A percentile compares a stretch with the other conserved stretches of the same genome.
These are phyloP conservation scores for Syrrhaptes paradoxus DNA, from an alignment of 2,113 vertebrate genomes.

Conservation along the genomic window DNA sequence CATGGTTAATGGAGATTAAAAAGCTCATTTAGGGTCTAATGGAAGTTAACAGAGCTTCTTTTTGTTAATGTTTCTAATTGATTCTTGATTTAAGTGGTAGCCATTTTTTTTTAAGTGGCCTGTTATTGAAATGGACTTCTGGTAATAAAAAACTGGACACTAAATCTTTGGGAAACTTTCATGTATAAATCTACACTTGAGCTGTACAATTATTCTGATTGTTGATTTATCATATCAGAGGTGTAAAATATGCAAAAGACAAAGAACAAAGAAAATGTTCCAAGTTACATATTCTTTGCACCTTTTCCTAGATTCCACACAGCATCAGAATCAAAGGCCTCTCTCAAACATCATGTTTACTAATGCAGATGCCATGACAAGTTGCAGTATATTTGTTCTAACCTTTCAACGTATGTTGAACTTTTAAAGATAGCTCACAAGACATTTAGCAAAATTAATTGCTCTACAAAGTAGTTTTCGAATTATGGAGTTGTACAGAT, in stretches of 20 bases:
- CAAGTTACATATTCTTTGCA: neutral
- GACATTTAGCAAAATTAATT: neutral
- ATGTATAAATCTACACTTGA: slow-evolving; percentile 38
- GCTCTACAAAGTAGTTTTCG: neutral
- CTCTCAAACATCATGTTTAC: neutral
- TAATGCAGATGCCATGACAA: neutral
- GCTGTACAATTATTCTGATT: slow-evolving; percentile 38
- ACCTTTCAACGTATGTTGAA: neutral
- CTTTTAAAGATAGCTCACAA: neutral
- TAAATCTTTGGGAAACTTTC: slow-evolving; percentile 52
- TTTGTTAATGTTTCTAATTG: slow-evolving; percentile 75
- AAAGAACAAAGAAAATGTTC: neutral
- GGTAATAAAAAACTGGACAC: slow-evolving; percentile 58
- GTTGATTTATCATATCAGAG: neutral
- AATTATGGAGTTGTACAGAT: neutral
- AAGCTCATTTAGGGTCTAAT: slow-evolving; percentile 66
- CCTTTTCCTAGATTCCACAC: neutral
- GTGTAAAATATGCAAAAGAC: neutral
- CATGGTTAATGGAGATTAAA: slow-evolving; percentile 69
- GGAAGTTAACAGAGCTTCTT: slow-evolving; percentile 60
- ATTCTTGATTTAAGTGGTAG: slow-evolving; percentile 69
- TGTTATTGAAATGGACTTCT: slow-evolving; percentile 49
- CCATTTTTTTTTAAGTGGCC: slow-evolving; percentile 38
- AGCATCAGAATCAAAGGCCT: neutral
- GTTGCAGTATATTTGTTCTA: neutral